phyloP scores from a whole-genome alignment of 1,140 invertebrate species.

The Lethocerus indicus region DNA sequence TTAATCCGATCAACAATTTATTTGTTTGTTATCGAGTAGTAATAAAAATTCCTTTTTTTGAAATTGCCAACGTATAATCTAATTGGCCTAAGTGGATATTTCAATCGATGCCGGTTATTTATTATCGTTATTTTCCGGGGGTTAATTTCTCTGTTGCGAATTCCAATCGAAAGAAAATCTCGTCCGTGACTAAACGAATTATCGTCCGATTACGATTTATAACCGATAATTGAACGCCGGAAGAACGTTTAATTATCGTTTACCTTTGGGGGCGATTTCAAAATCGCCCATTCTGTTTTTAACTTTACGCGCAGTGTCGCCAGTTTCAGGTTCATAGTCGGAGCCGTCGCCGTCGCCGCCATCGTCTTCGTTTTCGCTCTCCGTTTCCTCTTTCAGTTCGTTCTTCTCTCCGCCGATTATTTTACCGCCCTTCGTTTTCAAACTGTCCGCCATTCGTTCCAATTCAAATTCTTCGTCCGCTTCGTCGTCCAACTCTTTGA shows the following conservation, averaged over 20 bases:
- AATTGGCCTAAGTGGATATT: no score
- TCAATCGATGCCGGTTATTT: no score
- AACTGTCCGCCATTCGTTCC: slow-evolving; percentile 53
- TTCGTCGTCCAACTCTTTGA: slow-evolving; percentile 64
- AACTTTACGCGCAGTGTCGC: slow-evolving; percentile 24
- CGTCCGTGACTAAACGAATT: no score
- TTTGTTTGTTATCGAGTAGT: no score
- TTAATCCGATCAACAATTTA: no score
- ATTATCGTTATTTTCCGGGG: no score
- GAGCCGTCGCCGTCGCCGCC: slow-evolving; percentile 23
- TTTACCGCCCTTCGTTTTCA: slow-evolving; percentile 49
- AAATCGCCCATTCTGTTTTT: slow-evolving; percentile 14
- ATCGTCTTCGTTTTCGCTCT: slow-evolving; percentile 20
- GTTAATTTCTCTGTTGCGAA: no score
- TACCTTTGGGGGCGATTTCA: slow-evolving; percentile 17
- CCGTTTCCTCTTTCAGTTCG: slow-evolving; percentile 5
- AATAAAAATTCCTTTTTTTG: no score
- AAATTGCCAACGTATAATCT: no score
- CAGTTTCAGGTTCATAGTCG: slow-evolving; percentile 36
- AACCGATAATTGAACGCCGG: neutral
- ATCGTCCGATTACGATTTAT: no score
- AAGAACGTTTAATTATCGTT: neutral
- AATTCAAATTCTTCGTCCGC: slow-evolving; percentile 76
- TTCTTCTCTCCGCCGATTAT: slow-evolving; percentile 29
- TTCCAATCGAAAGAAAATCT: no score